Conservation (phyloP, 2,888 invertebrate species). For the Agonopterix subpropinquella region DNA sequence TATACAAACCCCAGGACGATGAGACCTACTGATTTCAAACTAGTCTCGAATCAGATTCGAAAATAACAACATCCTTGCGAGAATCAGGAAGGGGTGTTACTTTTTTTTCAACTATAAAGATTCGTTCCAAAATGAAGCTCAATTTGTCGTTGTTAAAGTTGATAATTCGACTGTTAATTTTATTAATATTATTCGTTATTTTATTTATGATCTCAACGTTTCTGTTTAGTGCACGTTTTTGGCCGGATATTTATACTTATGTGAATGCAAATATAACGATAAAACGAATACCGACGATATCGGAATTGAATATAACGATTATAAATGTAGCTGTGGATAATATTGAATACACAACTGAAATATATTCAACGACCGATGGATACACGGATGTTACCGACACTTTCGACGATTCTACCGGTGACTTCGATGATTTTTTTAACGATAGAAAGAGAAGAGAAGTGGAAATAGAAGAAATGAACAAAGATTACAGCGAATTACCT, state of each 20-base stretch:
- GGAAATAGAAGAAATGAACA: constrained; percentile 14
- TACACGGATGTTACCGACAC: constrained; percentile 21
- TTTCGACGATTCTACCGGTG: constrained; percentile 11
- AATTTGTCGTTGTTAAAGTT: constrained; percentile 39
- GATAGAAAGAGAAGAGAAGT: constrained; percentile 22
- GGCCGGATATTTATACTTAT: constrained; percentile 61
- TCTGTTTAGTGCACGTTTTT: constrained; percentile 53
- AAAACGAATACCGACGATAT: constrained; percentile 52
- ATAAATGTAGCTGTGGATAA: constrained; percentile 23
- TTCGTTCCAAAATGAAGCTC: constrained; percentile 34
- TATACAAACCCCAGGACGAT: constrained; percentile 18
- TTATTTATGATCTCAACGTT: constrained; percentile 46
- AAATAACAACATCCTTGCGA: too few species aligned
- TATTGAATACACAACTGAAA: constrained; percentile 27
- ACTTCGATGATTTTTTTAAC: constrained; percentile 5
- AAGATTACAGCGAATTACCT: constrained; percentile 35
- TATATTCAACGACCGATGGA: constrained; percentile 35
- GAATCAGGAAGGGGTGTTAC: too few species aligned
- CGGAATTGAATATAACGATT: constrained; percentile 45
- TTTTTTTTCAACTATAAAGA: not conserved
- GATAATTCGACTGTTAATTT: constrained; percentile 38
- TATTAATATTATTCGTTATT: constrained; percentile 47
- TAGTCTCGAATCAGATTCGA: too few species aligned
- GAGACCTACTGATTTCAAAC: too few species aligned
- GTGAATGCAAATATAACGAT: constrained; percentile 61